These are phyloP conservation scores for Ciona savignyi DNA, from an alignment of 23 tunicate genomes.

Conservation along the genomic window DNA sequence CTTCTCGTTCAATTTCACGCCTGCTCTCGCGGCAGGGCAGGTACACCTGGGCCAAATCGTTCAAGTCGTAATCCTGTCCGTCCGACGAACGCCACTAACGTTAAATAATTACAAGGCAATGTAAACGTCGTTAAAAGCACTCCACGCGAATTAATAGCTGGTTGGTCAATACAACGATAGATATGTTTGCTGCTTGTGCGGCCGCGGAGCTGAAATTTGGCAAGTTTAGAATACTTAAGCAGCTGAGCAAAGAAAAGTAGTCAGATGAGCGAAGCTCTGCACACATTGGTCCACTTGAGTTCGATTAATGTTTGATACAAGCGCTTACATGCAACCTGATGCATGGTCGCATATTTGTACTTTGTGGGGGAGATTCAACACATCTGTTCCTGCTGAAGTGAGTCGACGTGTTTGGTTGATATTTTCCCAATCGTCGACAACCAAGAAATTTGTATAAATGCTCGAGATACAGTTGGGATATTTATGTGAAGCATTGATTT, in stretches of 20 bases:
- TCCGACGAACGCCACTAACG: too few relatives aligned
- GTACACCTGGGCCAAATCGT: too few relatives aligned
- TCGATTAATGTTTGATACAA: neutral
- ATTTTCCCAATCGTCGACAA: too few relatives aligned
- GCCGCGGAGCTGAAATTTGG: neutral
- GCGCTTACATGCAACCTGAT: neutral
- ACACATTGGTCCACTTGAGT: neutral
- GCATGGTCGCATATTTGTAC: neutral
- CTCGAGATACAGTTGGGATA: too few relatives aligned
- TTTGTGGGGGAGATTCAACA: too few relatives aligned
- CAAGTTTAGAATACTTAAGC: neutral
- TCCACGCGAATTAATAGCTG: neutral
- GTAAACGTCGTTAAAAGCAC: neutral
- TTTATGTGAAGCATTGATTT: too few relatives aligned
- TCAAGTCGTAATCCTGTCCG: too few relatives aligned
- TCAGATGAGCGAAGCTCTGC: neutral
- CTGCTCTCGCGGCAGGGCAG: neutral
- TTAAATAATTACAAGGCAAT: neutral
- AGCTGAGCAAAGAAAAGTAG: neutral
- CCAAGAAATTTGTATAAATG: too few relatives aligned
- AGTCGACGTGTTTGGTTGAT: too few relatives aligned
- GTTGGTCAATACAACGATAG: neutral
- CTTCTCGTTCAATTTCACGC: neutral
- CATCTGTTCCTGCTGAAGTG: too few relatives aligned
- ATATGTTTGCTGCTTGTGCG: neutral